Evolutionary conservation across 2,797 vertebrate species (phyloP).

Genomic region (Sus cebifrons): DNA sequence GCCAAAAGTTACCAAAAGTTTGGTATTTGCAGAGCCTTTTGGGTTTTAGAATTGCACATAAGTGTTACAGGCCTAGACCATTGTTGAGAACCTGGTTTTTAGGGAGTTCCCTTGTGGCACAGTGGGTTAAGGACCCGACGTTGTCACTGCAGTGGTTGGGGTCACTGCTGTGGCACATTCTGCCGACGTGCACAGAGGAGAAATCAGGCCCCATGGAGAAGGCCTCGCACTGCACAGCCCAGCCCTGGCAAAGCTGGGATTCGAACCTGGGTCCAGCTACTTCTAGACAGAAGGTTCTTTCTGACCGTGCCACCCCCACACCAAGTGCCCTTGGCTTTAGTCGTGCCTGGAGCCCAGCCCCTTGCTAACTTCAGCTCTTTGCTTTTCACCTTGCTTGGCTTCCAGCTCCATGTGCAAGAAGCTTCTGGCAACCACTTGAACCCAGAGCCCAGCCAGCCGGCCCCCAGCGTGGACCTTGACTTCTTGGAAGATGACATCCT

Average conservation of each 20-base stretch:
- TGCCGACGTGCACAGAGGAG: not conserved
- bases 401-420: slow-evolving; percentile 96
- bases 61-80: not conserved
- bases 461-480: slow-evolving; percentile 97
- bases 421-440: slow-evolving; percentile 90
- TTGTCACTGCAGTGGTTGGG: no score
- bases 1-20: not conserved
- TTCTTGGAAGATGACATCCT: slow-evolving; percentile 98
- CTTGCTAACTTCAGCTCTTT: not conserved
- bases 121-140: no score
- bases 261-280: not conserved
- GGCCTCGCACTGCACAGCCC: no score
- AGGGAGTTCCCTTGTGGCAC: no score
- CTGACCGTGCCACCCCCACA: not conserved
- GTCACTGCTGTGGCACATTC: not conserved
- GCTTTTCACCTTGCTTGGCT: slow-evolving; percentile 39
- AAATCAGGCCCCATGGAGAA: not conserved
- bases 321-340: accelerated
- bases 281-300: not conserved
- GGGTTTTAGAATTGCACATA: not conserved
- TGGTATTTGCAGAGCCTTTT: not conserved
- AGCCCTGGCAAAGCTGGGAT: not conserved
- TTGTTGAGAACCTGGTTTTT: not conserved
- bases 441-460: slow-evolving; percentile 90
- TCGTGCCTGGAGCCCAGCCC: slow-evolving; percentile 50